Base-by-base conservation (phyloP, 2,113 vertebrate species). In the Petroica traversi region DNA sequence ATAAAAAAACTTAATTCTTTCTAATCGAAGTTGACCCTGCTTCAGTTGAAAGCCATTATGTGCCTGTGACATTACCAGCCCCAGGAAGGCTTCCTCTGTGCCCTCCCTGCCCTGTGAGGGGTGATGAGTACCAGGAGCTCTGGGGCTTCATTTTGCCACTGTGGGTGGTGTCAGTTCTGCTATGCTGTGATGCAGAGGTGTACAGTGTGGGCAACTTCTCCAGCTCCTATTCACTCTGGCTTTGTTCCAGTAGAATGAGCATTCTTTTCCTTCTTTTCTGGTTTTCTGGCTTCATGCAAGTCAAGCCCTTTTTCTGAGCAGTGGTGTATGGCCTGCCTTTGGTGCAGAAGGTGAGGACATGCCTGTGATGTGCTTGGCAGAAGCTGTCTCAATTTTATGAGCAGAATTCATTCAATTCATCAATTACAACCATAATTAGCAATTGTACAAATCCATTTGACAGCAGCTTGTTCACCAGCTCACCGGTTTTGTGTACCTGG, bases 121-220 rank as follows among this genome's bases (percentile, higher is more conserved):
- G 2, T 40, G 19, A 19, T 52, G 26, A 63, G 17, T n/a, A 20
- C 12, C 8, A 10, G 15, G 59, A 48, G 46, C n/a, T 80, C 17
- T 55, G 45, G 31, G 45, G 11, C 61, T 46, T 5, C 2, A 1
- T 49, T 69, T 68, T 3, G 1, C 13, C 3, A 0, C n/a, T 61
- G 22, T 84, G 1, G 1, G 29, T 72, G 58, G 6, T 19, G 13
- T 33, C 19, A 43, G 16, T 14, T 62, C 29, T 43, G 77, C 64
- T 7, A 0, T 7, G 12, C 57, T 40, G 29, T 8, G 7, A 6
- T 73, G 26, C 19, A 48, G 16, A 81, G 9, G 14, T 77, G 31
- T 43, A 67, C 3, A 3, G 26, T 43, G 34, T 73, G 24, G 13
- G 49, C 6, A 81, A 19, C 19, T 49, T 90, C 34, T 90, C 49